Percentiles rank a stretch among this genome's conserved stretches.
Conservation (phyloP, 2,888 invertebrate species). For the Clusia tigrina region DNA sequence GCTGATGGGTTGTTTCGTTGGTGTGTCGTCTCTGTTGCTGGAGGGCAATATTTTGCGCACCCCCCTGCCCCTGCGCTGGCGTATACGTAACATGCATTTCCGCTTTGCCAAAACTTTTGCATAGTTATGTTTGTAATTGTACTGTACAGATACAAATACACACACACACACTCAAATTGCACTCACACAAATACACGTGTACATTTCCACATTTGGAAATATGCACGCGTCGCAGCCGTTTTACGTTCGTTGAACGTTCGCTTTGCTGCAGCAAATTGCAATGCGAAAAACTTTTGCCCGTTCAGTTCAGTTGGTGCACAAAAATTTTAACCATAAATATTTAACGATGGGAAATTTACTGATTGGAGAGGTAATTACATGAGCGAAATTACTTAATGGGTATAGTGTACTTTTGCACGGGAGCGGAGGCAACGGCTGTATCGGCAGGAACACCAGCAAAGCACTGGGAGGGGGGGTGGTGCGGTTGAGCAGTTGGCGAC, state of each 20-base stretch:
- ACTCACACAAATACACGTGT: too few species aligned
- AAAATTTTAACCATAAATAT: slow-evolving; percentile 43
- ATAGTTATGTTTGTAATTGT: neutral
- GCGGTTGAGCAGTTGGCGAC: too few species aligned
- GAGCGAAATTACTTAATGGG: slow-evolving; percentile 17
- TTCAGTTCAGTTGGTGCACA: neutral
- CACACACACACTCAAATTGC: too few species aligned
- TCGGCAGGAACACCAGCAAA: too few species aligned
- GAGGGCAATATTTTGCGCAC: neutral
- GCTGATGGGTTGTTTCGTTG: neutral
- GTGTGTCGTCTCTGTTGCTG: neutral
- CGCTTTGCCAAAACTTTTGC: slow-evolving; percentile 5
- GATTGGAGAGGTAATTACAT: slow-evolving; percentile 46
- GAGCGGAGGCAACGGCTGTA: too few species aligned
- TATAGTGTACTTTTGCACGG: too few species aligned
- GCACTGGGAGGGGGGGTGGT: too few species aligned
- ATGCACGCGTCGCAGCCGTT: too few species aligned
- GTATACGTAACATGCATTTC: slow-evolving; percentile 4
- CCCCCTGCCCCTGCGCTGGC: too few species aligned
- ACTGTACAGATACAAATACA: too few species aligned
- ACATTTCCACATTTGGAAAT: too few species aligned
- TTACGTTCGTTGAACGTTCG: too few species aligned
- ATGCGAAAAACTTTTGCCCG: neutral
- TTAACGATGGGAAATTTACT: slow-evolving; percentile 53
- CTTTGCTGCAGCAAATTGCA: neutral